Percentiles rank a stretch among this genome's conserved stretches.
phyloP scores from a whole-genome alignment of 2,797 vertebrate genomes.

The Psittacula echo region DNA sequence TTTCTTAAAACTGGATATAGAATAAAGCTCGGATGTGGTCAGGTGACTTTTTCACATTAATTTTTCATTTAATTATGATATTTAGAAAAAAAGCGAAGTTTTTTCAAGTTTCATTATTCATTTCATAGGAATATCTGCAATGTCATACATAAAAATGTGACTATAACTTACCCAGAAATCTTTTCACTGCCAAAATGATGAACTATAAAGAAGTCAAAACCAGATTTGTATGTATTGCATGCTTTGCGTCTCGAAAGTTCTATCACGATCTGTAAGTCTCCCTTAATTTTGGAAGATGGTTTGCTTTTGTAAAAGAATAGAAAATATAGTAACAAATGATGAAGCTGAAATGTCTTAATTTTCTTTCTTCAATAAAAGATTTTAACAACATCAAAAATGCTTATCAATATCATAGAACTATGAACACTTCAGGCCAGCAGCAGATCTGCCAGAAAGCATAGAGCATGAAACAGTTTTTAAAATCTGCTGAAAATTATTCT shows the following conservation, averaged over 20 bases:
- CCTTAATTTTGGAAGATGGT: neutral
- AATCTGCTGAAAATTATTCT: slow-evolving; percentile 15
- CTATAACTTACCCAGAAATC: neutral
- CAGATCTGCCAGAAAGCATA: neutral
- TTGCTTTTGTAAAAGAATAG: neutral
- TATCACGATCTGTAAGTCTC: neutral
- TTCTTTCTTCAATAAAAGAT: neutral
- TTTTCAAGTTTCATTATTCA: neutral
- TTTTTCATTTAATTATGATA: neutral
- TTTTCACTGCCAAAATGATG: neutral
- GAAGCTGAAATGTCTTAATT: neutral
- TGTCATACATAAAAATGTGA: neutral
- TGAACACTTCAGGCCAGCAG: neutral
- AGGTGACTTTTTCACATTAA: neutral
- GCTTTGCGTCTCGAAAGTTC: neutral
- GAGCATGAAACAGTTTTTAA: neutral
- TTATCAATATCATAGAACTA: neutral
- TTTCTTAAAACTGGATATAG: neutral
- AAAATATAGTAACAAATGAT: neutral
- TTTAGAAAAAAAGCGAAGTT: neutral
- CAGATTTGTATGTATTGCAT: neutral
- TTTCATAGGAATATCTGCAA: neutral
- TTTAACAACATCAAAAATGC: neutral
- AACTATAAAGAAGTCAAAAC: neutral
- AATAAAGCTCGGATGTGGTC: neutral